These are phyloP conservation scores for Trissolcus basalis DNA, from an alignment of 1,140 invertebrate genomes.

Conservation along the genomic window DNA sequence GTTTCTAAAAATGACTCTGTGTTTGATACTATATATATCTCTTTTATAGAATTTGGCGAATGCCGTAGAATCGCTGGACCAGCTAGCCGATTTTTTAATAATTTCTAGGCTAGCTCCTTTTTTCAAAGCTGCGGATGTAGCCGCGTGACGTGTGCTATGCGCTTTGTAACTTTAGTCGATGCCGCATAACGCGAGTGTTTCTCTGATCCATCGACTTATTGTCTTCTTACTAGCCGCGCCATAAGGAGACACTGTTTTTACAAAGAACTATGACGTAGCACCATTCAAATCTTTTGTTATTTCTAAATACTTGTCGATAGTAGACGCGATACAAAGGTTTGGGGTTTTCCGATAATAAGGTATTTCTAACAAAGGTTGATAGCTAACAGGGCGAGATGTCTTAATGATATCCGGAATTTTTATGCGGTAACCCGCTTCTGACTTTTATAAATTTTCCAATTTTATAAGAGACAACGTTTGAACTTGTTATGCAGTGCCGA, in stretches of 20 bases:
- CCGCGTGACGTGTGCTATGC: not conserved
- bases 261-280: not conserved
- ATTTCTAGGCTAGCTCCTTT: not conserved
- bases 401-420: not conserved
- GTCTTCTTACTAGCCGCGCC: not conserved
- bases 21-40: not conserved
- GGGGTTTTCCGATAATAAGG: not conserved
- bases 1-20: not conserved
- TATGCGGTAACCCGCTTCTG: not conserved
- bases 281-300: not conserved
- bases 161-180: not conserved
- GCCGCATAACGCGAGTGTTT: not conserved
- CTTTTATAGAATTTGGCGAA: not conserved
- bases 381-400: not conserved
- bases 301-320: not conserved
- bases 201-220: not conserved
- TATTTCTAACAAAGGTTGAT: not conserved
- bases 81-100: not conserved
- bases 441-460: not conserved
- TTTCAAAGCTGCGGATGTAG: not conserved
- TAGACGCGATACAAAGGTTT: not conserved
- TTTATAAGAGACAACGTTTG: not conserved
- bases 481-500: not conserved
- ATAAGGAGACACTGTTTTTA: not conserved
- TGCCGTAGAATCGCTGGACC: not conserved